Percentiles rank a stretch among this genome's conserved stretches.
These are phyloP conservation scores for Megalonaias nervosa DNA, from an alignment of 1,140 invertebrate genomes.

Conservation along the genomic window DNA sequence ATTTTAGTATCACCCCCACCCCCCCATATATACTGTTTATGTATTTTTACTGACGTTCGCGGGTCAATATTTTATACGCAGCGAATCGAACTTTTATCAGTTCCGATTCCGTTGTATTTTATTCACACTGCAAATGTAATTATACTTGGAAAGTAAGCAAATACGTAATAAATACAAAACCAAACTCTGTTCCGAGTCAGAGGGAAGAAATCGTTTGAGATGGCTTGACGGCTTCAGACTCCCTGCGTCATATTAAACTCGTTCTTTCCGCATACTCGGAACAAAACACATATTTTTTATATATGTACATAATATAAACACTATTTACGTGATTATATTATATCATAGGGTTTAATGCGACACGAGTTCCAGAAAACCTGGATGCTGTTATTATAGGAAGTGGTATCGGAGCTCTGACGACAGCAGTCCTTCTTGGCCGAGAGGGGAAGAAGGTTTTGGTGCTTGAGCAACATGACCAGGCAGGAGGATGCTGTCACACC, in stretches of 20 bases:
- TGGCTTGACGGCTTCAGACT: too few species aligned
- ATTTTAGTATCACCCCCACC: too few species aligned
- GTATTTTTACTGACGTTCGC: too few species aligned
- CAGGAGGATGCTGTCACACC: constrained; percentile 67
- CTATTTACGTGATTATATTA: not conserved
- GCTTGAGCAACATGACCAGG: constrained; percentile 71
- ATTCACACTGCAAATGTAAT: too few species aligned
- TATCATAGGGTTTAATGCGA: constrained; percentile 54
- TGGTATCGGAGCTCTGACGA: constrained; percentile 68
- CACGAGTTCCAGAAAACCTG: constrained; percentile 59
- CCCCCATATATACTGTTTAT: not conserved
- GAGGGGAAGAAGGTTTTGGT: constrained; percentile 70
- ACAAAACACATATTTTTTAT: not conserved
- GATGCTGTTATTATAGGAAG: constrained; percentile 72
- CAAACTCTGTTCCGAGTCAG: too few species aligned
- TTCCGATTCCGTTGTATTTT: not conserved
- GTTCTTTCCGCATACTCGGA: too few species aligned
- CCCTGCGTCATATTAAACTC: not conserved
- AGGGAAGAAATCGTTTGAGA: too few species aligned
- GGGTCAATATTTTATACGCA: too few species aligned
- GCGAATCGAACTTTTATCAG: not conserved
- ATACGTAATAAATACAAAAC: too few species aligned
- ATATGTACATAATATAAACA: not conserved
- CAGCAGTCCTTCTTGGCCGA: constrained; percentile 65
- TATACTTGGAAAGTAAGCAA: too few species aligned